Percentiles rank a stretch among this genome's conserved stretches.
phyloP scores from a whole-genome alignment of 2,113 vertebrate species.

The Elachura formosa region DNA sequence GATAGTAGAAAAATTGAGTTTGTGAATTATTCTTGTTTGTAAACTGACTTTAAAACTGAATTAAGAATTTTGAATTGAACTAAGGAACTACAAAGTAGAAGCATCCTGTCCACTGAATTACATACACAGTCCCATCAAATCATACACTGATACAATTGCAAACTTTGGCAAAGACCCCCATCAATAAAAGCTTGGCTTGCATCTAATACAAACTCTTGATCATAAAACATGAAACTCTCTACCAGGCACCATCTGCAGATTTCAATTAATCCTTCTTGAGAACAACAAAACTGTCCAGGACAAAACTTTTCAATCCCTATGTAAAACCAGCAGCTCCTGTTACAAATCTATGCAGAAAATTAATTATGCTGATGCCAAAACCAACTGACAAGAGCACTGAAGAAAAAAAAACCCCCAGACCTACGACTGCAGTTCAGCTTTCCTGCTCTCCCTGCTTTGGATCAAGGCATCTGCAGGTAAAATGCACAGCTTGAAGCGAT shows the following conservation, averaged over 20 bases:
- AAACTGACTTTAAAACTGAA: not conserved
- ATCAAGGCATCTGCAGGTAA: not conserved
- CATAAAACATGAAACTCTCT: not conserved
- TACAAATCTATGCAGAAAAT: not conserved
- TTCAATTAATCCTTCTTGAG: not conserved
- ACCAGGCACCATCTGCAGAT: not conserved
- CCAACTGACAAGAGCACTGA: not conserved
- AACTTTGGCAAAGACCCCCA: not conserved
- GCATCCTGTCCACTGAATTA: not conserved
- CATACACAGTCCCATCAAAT: not conserved
- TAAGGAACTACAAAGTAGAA: not conserved
- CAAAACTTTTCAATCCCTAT: not conserved
- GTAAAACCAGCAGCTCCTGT: not conserved
- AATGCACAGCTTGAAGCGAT: not conserved
- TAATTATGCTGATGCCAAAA: not conserved
- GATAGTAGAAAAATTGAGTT: not conserved
- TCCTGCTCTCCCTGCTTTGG: not conserved
- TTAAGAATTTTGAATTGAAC: not conserved
- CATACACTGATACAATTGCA: fast-evolving
- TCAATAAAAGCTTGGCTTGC: not conserved
- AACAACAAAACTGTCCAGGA: not conserved
- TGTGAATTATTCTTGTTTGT: not conserved
- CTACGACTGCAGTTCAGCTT: not conserved
- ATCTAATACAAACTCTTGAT: not conserved
- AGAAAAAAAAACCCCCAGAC: not conserved